These are phyloP conservation scores for Marmota flaviventris DNA, from an alignment of 2,113 vertebrate genomes.

Conservation along the genomic window DNA sequence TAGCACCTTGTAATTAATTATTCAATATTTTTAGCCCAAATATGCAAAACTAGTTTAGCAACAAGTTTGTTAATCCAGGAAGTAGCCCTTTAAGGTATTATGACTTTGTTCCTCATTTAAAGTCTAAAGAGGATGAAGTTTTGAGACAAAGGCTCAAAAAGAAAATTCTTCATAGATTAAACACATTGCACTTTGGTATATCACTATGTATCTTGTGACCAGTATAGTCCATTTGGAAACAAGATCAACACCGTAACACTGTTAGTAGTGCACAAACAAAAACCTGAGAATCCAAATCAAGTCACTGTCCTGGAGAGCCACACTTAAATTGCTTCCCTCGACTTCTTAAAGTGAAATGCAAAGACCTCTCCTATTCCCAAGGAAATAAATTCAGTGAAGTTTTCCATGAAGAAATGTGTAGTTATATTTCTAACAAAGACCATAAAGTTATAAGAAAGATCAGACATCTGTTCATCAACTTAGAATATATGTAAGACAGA, in stretches of 20 bases:
- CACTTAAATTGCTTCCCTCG: not conserved
- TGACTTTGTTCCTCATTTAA: not conserved
- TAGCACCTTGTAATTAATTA: conserved; percentile 13
- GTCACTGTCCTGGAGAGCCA: not conserved
- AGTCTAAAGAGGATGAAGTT: not conserved
- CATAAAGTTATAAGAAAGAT: conserved; percentile 8
- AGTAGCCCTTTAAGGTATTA: not conserved
- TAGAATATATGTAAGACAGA: conserved; percentile 54
- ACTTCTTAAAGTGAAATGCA: not conserved
- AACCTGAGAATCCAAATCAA: not conserved
- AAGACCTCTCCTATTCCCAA: conserved; percentile 33
- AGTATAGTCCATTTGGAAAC: not conserved
- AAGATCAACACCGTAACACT: not conserved
- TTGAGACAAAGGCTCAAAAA: not conserved
- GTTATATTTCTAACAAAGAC: conserved; percentile 21
- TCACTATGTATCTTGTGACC: not conserved
- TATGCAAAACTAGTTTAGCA: conserved; percentile 23
- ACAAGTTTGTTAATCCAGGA: conserved; percentile 2
- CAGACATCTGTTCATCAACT: not conserved
- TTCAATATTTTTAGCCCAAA: conserved; percentile 13
- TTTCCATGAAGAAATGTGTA: not conserved
- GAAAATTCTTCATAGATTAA: not conserved
- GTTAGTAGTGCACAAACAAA: not conserved
- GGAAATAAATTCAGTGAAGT: not conserved
- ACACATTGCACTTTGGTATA: not conserved